Evolutionary conservation across 2,888 invertebrate species (phyloP).

Genomic region (Andrena marginata): DNA sequence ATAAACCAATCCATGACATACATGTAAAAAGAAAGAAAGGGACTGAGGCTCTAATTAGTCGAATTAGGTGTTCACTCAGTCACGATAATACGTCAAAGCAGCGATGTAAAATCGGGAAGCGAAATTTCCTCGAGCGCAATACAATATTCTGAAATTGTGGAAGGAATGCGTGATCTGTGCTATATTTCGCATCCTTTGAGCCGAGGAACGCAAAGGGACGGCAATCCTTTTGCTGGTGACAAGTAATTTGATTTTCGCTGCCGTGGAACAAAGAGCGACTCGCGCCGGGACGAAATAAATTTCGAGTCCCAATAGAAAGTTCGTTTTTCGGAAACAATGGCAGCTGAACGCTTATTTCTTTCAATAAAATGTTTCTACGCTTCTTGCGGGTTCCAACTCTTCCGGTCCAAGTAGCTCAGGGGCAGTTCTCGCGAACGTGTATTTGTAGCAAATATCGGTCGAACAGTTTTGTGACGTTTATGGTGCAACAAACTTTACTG

Average conservation of each 20-base stretch:
- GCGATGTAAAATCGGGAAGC: neutral
- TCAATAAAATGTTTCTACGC: neutral
- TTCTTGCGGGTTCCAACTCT: neutral
- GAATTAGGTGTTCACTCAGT: neutral
- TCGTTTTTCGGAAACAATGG: neutral
- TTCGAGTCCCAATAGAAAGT: constrained; percentile 6
- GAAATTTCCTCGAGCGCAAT: neutral
- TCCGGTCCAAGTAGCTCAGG: too few relatives aligned
- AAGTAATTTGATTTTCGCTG: constrained; percentile 50
- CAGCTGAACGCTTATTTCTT: neutral
- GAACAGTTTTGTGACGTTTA: too few relatives aligned
- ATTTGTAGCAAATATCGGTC: too few relatives aligned
- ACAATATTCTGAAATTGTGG: constrained; percentile 32
- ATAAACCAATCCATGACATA: too few relatives aligned
- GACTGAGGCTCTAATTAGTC: neutral
- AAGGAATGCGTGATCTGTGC: constrained; percentile 34
- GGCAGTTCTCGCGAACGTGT: too few relatives aligned
- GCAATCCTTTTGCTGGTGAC: constrained; percentile 39
- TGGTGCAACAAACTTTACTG: too few relatives aligned
- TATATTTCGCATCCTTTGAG: constrained; percentile 44
- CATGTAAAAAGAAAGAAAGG: too few relatives aligned
- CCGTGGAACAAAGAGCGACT: constrained; percentile 34
- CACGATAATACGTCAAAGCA: neutral
- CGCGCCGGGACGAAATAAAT: constrained; percentile 29
- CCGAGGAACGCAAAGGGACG: constrained; percentile 28